Base-by-base conservation (phyloP, 2,113 vertebrate genomes). In the Cromileptes altivelis region DNA sequence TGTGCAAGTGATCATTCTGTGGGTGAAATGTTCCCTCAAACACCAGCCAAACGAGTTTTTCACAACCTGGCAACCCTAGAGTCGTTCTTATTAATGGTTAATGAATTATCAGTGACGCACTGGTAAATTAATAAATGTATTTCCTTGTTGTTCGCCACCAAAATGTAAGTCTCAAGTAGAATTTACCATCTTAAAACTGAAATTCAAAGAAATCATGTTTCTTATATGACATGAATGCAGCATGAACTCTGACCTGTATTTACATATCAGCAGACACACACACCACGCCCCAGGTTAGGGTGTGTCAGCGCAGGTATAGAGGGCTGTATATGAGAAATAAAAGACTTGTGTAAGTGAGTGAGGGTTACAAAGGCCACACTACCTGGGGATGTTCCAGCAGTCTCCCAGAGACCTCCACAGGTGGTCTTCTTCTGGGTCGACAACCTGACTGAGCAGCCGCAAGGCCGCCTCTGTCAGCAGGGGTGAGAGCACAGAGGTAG, bases 301-400 rank as follows among this genome's bases (percentile, higher is more conserved):
- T 0, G 27, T 82, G 67, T 5, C 78, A 27, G 57, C 4, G 21
- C 67, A 78, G 42, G 17, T 77, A 27, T 19, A 21, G 19, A 70
- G 37, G 14, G 49, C 30, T 52, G 5, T 8, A 30, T 47, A 37
- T 11, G 56, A 47, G 11, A 57, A 4, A 25, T 61, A 21, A 45
- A 60, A 47, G 18, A 52, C 45, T 75, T 60, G 19, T n/a, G 33
- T 42, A 40, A 23, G 18, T 49, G 63, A 57, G 18, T 62, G 25
- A 61, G 58, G 23, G 52, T 17, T 37, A 18, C 65, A 77, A 57
- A 67, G 25, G 3, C 15, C 23, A 1, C 17, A 55, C 1, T 81
- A 98, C 98, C 93, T 92, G 61, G 94, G 88, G 10, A 88, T 58
- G 68, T 79, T 95, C 98, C 98, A 99, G 27, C 93, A 80, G 0